phyloP scores from a whole-genome alignment of 2,113 vertebrate species.

The Antechinus flavipes region DNA sequence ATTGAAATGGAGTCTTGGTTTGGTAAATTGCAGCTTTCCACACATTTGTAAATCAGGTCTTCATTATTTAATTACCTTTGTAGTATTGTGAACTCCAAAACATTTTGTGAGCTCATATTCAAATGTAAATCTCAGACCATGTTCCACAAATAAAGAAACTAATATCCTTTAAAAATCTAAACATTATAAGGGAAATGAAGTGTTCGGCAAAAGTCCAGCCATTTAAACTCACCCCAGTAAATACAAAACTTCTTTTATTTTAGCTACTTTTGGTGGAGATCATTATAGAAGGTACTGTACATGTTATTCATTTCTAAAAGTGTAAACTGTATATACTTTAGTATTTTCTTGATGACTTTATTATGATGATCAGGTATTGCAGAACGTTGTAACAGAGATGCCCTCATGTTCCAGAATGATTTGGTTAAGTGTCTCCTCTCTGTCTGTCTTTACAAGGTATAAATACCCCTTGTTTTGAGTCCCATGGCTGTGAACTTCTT shows the following conservation, averaged over 20 bases:
- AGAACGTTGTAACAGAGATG: not conserved
- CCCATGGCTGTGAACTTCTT: not conserved
- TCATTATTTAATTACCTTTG: not conserved
- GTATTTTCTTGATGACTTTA: conserved; percentile 40
- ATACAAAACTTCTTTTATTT: conserved; percentile 41
- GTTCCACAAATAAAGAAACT: conserved; percentile 4
- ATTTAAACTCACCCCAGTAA: not conserved
- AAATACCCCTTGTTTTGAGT: not conserved
- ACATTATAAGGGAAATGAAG: conserved; percentile 9
- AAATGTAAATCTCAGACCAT: conserved; percentile 29
- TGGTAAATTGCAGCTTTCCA: conserved; percentile 1
- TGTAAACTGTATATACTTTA: conserved; percentile 17
- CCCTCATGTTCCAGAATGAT: not conserved
- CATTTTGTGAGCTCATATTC: conserved; percentile 25
- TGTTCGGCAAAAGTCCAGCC: not conserved
- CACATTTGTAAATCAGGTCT: conserved; percentile 30
- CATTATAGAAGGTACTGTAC: conserved; percentile 25
- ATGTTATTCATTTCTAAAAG: conserved; percentile 22
- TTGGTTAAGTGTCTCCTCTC: not conserved
- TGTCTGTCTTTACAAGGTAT: not conserved
- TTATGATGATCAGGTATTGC: conserved; percentile 23
- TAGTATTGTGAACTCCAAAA: not conserved
- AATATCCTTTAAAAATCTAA: conserved; percentile 21
- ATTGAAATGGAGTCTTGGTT: conserved; percentile 14
- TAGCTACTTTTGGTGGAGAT: conserved; percentile 50